Conservation (phyloP, 92 coral and sea anemone genomes). For the Isaurus tuberculatus region DNA sequence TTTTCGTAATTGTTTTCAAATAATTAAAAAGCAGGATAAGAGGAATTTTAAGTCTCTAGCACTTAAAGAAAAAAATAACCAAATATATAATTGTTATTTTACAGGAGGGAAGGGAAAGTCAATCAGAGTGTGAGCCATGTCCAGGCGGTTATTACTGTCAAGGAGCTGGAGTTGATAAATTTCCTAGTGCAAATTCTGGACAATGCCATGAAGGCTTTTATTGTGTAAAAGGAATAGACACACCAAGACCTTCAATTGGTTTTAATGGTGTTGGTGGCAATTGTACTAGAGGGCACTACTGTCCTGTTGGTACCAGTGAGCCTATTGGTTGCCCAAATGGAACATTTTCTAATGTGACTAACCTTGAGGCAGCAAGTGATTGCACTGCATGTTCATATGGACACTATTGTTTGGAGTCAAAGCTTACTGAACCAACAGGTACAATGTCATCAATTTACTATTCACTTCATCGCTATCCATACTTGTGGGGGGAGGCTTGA, state of each 20-base stretch:
- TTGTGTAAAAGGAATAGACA: constrained; percentile 86
- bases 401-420: constrained; percentile 84
- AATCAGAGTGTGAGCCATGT: constrained; percentile 81
- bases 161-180: constrained; percentile 75
- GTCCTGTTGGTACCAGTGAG: constrained; percentile 79
- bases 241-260: constrained; percentile 84
- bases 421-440: constrained; percentile 95
- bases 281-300: constrained; percentile 91
- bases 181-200: constrained; percentile 80
- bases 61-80: no score
- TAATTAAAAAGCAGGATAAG: no score
- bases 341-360: constrained; percentile 92
- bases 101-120: constrained; percentile 75
- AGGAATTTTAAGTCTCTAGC: no score
- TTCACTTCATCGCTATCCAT: no score
- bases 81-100: neutral
- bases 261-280: constrained; percentile 94
- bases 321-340: constrained; percentile 96
- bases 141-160: constrained; percentile 82
- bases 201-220: constrained; percentile 84
- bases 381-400: constrained; percentile 93
- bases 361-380: constrained; percentile 63
- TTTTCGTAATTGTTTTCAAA: no score
- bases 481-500: no score
- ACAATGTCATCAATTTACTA: neutral